Evolutionary conservation across 2,888 invertebrate genomes (phyloP), one percentile per base, ranked within the genome.

Genomic region (Platycheirus rosarum): DNA sequence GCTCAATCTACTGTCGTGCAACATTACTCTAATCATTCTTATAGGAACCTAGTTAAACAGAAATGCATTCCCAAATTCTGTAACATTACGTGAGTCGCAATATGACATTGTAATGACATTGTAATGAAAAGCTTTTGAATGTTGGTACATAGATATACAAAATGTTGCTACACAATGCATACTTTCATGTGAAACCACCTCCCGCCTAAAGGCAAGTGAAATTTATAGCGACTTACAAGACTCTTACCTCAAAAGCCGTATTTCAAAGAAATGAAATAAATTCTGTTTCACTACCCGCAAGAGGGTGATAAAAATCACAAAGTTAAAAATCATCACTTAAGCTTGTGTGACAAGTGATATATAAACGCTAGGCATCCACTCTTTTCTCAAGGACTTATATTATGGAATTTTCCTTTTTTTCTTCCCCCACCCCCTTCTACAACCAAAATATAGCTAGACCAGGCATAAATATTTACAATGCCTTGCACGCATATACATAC

Each of bases 281-380:
- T 75, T 70, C 49, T 49, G 37, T 51, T 65, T 51, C 35, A 62
- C 62, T 55, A 46, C 42, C 70, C 37, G 20, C 42, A 42, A 26
- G 20, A 53, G 48, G 40, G 14, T 49, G 66, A 62, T 66, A 65
- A 63, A 76, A 65, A 53, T 71, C 66, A 82, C 53, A 76, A 76
- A 76, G 71, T 76, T 70, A 60, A 82, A 82, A 76, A 66, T 76
- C 71, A 66, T 82, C 80, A 76, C 76, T 66, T 71, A 49, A n/a
- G 26, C 62, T 66, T 40, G 51, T 44, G 76, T 80, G 65, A 75
- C 63, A 53, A 74, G 74, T 77, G 32, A 65, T 57, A 70, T 44
- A 73, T 44, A 62, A 68, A 48, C 49, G 42, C 26, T 48, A 48
- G 55, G 42, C 32, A 74, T 65, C 60, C 60, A 60, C 57, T 42